Percentiles rank a stretch among this genome's conserved stretches.
These are phyloP conservation scores for Hypocryptadius cinnamomeus DNA, from an alignment of 2,113 vertebrate genomes.

Conservation along the genomic window DNA sequence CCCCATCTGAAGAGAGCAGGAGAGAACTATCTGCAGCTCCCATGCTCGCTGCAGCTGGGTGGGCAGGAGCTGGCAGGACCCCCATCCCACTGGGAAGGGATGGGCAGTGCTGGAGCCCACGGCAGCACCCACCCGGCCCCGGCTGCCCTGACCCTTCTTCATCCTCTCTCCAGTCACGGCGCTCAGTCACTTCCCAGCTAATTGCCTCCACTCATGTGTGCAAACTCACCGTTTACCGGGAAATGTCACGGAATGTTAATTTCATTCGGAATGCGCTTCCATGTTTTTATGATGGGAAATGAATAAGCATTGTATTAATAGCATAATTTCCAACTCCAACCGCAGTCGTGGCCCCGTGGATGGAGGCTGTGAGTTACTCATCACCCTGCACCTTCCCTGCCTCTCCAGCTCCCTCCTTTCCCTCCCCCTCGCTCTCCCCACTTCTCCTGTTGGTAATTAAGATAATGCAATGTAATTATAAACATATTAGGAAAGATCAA, in stretches of 20 bases:
- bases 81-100: accelerated
- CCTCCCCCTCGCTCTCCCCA: background rate
- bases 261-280: constrained; percentile 51
- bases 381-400: background rate
- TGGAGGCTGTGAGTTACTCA: background rate
- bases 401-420: background rate
- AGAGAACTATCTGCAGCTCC: background rate
- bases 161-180: constrained; percentile 56
- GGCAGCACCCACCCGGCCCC: background rate
- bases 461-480: constrained; percentile 61
- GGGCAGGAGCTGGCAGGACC: background rate
- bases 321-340: constrained; percentile 37
- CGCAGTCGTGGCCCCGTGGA: background rate
- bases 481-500: constrained; percentile 33
- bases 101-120: accelerated
- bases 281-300: constrained; percentile 43
- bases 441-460: constrained; percentile 47
- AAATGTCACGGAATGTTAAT: constrained; percentile 75
- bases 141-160: background rate
- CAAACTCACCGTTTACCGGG: constrained; percentile 63
- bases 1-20: background rate
- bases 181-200: constrained; percentile 57
- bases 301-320: constrained; percentile 66
- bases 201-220: constrained; percentile 72
- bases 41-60: background rate